Conservation (phyloP, 92 coral and sea anemone genomes). For the Porites rus region DNA sequence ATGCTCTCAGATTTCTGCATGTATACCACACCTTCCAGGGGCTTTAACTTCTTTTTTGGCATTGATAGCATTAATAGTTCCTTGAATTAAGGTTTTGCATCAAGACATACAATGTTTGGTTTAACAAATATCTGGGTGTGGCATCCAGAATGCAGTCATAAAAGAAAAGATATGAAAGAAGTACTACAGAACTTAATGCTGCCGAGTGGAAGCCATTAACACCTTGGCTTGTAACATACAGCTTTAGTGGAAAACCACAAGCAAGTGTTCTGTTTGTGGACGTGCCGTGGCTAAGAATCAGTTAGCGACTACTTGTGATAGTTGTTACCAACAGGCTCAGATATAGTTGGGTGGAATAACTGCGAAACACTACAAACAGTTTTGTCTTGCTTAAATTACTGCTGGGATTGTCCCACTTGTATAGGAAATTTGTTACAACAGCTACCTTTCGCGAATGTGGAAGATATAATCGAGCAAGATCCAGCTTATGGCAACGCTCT, state of each 20-base stretch:
- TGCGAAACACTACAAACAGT: conserved; percentile 7
- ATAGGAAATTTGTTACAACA: conserved; percentile 1
- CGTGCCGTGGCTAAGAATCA: conserved; percentile 12
- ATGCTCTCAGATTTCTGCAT: too few relatives aligned
- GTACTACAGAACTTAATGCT: too few relatives aligned
- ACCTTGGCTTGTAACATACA: too few relatives aligned
- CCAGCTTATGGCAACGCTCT: background rate
- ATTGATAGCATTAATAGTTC: too few relatives aligned
- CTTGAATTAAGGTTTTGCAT: too few relatives aligned
- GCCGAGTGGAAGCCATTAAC: too few relatives aligned
- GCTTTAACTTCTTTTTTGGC: too few relatives aligned
- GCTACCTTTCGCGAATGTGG: conserved; percentile 41
- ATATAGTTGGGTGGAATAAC: background rate
- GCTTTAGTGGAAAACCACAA: conserved; percentile 4
- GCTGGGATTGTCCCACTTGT: conserved; percentile 15
- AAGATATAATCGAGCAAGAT: conserved; percentile 22
- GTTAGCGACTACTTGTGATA: background rate
- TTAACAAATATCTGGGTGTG: too few relatives aligned
- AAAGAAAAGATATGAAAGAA: too few relatives aligned
- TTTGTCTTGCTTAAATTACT: background rate
- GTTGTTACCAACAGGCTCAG: conserved; percentile 2
- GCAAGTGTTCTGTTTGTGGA: conserved; percentile 20
- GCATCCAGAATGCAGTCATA: too few relatives aligned
- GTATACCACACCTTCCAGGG: too few relatives aligned
- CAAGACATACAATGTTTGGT: too few relatives aligned